phyloP scores from a whole-genome alignment of 2,797 vertebrate genomes.

The Australoheros facetus region DNA sequence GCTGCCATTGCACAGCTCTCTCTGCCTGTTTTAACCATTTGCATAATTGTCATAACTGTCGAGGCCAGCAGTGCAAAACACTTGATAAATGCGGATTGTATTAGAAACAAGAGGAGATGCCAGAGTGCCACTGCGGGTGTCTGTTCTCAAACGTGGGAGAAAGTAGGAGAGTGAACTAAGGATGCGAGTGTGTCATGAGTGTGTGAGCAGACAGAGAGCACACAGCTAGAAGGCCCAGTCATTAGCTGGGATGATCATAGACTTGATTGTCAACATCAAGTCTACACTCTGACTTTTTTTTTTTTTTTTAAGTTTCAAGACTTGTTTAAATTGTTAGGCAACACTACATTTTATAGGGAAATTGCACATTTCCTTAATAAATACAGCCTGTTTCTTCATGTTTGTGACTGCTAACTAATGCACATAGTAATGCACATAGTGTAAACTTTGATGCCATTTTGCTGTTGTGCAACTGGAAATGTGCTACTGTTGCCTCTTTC shows the following conservation, averaged over 20 bases:
- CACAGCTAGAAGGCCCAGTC: neutral
- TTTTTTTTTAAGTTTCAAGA: neutral
- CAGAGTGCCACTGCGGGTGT: conserved; percentile 31
- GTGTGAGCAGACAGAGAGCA: neutral
- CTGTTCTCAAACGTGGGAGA: conserved; percentile 1
- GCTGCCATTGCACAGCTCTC: conserved; percentile 45
- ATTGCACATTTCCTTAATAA: neutral
- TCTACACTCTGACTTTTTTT: neutral
- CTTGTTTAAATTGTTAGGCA: neutral
- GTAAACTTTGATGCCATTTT: neutral
- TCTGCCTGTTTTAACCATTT: conserved; percentile 66
- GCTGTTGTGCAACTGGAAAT: neutral
- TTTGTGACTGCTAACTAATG: neutral
- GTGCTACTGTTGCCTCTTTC: no score
- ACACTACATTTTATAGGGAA: neutral
- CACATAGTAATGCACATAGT: neutral
- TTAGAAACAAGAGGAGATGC: conserved; percentile 38
- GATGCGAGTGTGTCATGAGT: neutral
- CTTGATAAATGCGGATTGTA: conserved; percentile 62
- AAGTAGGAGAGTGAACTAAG: conserved; percentile 8
- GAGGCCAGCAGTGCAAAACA: conserved; percentile 59
- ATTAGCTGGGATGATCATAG: neutral
- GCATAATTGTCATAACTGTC: conserved; percentile 69
- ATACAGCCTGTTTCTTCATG: neutral
- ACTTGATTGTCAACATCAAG: neutral